Evolutionary conservation across 2,113 vertebrate species (phyloP).

Genomic region (Mus pahari): DNA sequence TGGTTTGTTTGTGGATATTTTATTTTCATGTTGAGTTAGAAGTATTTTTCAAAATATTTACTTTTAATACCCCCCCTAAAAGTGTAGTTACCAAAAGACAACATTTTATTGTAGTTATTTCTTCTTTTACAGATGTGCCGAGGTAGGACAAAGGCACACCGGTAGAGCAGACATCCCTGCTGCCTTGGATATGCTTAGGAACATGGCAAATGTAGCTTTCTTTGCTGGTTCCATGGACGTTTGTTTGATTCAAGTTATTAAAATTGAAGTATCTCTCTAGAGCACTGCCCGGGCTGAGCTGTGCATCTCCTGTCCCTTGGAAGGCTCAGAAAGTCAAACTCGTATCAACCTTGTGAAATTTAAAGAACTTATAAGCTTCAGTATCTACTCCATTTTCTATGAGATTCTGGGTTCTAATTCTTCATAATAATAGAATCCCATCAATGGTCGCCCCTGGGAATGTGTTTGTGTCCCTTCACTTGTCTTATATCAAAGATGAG

Average conservation of each 20-base stretch:
- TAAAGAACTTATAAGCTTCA: background rate
- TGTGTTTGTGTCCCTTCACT: slow-evolving; percentile 1
- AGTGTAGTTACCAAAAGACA: background rate
- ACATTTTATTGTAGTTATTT: background rate
- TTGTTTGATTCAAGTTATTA: background rate
- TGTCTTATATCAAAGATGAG: slow-evolving; percentile 12
- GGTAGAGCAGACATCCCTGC: fast-evolving
- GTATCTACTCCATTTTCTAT: background rate
- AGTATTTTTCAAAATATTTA: background rate
- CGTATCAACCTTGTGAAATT: background rate
- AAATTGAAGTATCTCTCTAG: background rate
- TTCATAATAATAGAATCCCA: slow-evolving; percentile 31
- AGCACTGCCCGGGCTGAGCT: background rate
- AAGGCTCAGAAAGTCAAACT: background rate
- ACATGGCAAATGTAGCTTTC: background rate
- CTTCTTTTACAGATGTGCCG: background rate
- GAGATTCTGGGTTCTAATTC: background rate
- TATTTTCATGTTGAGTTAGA: background rate
- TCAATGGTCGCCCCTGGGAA: background rate
- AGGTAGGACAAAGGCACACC: fast-evolving
- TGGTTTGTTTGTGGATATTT: background rate
- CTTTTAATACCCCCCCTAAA: background rate
- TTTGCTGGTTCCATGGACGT: background rate
- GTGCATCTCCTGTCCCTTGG: background rate
- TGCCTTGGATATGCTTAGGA: background rate